Conservation (phyloP, 2,113 vertebrate genomes). For the Mirza zaza region DNA sequence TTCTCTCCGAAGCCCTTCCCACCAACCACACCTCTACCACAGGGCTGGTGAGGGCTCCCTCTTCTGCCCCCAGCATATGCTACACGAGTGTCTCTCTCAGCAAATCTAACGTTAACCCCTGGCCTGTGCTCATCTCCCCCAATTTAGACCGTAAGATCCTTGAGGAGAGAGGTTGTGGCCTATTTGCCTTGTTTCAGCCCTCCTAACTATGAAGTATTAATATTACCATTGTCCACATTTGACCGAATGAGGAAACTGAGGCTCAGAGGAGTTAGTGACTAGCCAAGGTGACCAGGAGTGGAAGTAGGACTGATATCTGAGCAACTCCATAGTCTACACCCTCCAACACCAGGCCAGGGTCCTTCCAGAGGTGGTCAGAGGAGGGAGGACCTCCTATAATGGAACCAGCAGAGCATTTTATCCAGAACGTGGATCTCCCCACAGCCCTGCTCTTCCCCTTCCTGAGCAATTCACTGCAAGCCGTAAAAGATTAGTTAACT, state of each 20-base stretch:
- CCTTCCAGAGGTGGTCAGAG: neutral
- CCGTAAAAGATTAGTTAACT: neutral
- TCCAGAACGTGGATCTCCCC: neutral
- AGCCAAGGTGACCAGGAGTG: neutral
- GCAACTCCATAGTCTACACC: neutral
- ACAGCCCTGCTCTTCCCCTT: neutral
- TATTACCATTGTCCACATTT: neutral
- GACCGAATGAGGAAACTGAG: neutral
- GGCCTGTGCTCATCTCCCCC: neutral
- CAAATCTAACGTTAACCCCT: neutral
- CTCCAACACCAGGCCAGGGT: neutral
- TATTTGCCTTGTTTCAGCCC: neutral
- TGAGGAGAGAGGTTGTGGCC: accelerated
- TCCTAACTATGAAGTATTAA: neutral
- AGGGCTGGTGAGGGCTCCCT: neutral
- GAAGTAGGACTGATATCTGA: neutral
- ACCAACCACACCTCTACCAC: neutral
- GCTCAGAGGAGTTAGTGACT: neutral
- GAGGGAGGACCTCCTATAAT: neutral
- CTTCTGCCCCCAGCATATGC: neutral
- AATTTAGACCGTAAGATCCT: neutral
- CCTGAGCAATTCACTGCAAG: neutral
- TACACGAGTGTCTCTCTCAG: neutral
- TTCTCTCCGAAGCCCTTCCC: neutral
- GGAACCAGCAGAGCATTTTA: neutral